Evolutionary conservation across 2,797 vertebrate genomes (phyloP), one percentile per base, ranked within the genome.

Genomic region (Sebastes itinus): DNA sequence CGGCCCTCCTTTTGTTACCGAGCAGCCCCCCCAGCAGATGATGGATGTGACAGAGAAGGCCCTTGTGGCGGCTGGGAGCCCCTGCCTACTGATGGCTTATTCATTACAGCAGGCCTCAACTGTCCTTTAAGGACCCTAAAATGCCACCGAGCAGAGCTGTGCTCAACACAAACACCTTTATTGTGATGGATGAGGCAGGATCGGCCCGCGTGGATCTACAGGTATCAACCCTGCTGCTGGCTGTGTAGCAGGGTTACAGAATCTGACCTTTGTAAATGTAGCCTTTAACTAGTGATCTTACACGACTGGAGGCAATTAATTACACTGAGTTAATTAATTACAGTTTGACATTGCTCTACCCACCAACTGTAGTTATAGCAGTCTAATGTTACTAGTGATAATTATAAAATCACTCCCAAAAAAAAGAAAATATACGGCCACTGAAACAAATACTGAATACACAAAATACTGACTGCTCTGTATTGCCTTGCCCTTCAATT

Each of bases 71-170:
- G 49, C 85, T 75, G 77, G 81, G 75, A 78, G 78, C 86, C 71
- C 79, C 72, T 60, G 69, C 20, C 30, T 25, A 75, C 92, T 93
- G 92, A 92, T 92, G 88, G 83, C 85, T 92, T 93, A 94, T 94
- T 94, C 91, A 95, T 94, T 92, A 94, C 66, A 84, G 63, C 82
- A 3, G 61, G 72, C 68, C 89, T 84, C 81, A 83, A 90, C 80
- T 90, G 88, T 89, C 93, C 92, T 94, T 93, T 87, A 83, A 90
- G 90, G 91, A 75, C 90, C 87, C 84, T 91, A 90, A 93, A 94
- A 91, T 89, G 88, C 88, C 88, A 83, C 69, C 16, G 56, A 89
- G 86, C 63, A 20, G 82, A 52, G 84, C 81, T 35, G 61, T 23
- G 73, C 80, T 87, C 85, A 80, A 74, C 87, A 69, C 78, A 18